Base-by-base conservation (phyloP, 1,140 invertebrate genomes). In the Pseudomyrmex sp. region DNA sequence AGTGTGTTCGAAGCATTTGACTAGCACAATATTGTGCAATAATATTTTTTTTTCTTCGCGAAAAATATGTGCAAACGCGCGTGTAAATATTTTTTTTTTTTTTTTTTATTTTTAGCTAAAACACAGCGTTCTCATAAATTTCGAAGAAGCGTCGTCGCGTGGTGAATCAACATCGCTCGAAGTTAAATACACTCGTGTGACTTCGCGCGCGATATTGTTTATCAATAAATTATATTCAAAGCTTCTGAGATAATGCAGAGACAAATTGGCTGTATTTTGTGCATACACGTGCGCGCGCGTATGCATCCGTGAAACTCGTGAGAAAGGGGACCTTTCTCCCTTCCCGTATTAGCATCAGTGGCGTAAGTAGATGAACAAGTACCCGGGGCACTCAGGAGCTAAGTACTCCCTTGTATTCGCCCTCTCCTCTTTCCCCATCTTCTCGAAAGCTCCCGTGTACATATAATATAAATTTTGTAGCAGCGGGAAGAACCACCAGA, bases 301-400 rank as follows among this genome's bases (percentile, higher is more conserved):
- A 1, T 58, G 35, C 62, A 46, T 62, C 46, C 61, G 20, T 23
- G 12, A 18, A 66, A 54, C 61, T 66, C 48, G 65, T 18, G n/a
- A 65, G 23, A 26, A 76, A 54, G 48, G 26, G 15, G 5, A 35
- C 15, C 23, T 75, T 75, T 10, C 48, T 68, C 50, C 18, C 35
- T 35, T 35, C 10, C 15, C 58, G 73, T 63, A 68, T 77, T 48
- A 68, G 15, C 63, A 35, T 35, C 35, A 69, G 15, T 69, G 18
- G 63, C 50, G 50, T 68, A 68, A 77, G 18, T 69, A 77, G 63
- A 69, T 56, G 75, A 68, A 62, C 48, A 68, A 77, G 63, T 69
- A 69, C 35, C 48, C n/a, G 48, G 54, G 9, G 48, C 74, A 77
- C 61, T 66, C 65, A 48, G 10, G 10, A 20, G 44, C 52, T 66